Evolutionary conservation across 2,797 vertebrate genomes (phyloP).

Genomic region (Bucorvus abyssinicus): DNA sequence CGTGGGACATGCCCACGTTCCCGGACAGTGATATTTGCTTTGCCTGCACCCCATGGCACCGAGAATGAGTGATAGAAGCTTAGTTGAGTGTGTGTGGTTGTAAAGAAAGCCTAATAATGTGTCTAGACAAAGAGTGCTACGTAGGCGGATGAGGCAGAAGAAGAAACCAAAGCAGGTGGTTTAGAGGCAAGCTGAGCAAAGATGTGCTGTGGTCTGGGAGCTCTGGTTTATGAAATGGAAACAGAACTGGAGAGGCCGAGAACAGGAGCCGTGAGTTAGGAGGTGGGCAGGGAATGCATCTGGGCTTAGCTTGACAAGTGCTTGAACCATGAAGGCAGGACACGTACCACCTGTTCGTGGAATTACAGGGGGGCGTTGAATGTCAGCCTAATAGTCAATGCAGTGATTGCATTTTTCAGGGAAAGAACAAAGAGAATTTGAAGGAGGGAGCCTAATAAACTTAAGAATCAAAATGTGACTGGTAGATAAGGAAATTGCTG

Average conservation of each 20-base stretch:
- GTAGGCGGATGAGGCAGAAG: neutral
- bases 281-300: neutral
- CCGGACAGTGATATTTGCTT: neutral
- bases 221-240: neutral
- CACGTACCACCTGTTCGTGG: accelerated
- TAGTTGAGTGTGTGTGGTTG: neutral
- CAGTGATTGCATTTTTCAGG: neutral
- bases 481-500: neutral
- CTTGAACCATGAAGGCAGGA: accelerated
- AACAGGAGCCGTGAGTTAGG: neutral
- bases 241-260: neutral
- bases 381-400: accelerated
- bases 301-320: neutral
- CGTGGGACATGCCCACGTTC: accelerated
- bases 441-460: neutral
- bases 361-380: neutral
- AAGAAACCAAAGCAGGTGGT: neutral
- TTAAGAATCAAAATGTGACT: neutral
- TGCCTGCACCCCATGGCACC: neutral
- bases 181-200: neutral
- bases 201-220: neutral
- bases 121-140: neutral
- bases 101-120: neutral
- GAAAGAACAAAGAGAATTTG: neutral
- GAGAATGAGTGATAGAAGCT: neutral